Evolutionary conservation across 2,113 vertebrate genomes (phyloP).

Genomic region (Azemiops feae): DNA sequence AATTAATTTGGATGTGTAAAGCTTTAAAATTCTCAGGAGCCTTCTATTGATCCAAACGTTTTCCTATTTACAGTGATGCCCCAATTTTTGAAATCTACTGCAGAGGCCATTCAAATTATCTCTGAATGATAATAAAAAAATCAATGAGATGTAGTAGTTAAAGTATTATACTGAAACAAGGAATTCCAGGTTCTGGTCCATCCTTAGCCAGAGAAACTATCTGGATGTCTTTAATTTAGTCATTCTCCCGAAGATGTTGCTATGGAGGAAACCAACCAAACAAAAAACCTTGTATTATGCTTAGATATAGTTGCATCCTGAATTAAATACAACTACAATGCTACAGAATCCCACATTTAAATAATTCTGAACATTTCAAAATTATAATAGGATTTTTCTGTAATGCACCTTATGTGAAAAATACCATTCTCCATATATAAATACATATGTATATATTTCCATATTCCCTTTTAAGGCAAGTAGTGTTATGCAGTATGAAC

Average conservation of each 20-base stretch:
- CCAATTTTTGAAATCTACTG: neutral
- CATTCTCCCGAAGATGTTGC: neutral
- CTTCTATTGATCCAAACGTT: neutral
- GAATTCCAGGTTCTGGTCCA: neutral
- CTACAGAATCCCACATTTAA: neutral
- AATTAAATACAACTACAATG: neutral
- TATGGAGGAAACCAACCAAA: neutral
- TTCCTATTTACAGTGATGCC: neutral
- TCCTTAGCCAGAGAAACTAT: neutral
- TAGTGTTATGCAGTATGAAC: neutral
- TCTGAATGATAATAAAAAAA: neutral
- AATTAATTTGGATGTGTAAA: neutral
- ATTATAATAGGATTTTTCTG: neutral
- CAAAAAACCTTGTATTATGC: neutral
- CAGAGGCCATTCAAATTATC: neutral
- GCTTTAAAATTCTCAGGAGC: neutral
- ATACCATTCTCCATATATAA: neutral
- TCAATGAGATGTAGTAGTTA: neutral
- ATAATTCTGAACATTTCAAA: neutral
- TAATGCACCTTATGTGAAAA: neutral
- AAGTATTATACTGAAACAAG: neutral
- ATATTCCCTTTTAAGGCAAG: neutral
- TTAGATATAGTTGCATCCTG: neutral
- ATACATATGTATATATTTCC: neutral
- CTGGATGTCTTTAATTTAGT: neutral